Evolutionary conservation across 2,888 invertebrate genomes (phyloP).

Genomic region (Drosophila neonasuta): DNA sequence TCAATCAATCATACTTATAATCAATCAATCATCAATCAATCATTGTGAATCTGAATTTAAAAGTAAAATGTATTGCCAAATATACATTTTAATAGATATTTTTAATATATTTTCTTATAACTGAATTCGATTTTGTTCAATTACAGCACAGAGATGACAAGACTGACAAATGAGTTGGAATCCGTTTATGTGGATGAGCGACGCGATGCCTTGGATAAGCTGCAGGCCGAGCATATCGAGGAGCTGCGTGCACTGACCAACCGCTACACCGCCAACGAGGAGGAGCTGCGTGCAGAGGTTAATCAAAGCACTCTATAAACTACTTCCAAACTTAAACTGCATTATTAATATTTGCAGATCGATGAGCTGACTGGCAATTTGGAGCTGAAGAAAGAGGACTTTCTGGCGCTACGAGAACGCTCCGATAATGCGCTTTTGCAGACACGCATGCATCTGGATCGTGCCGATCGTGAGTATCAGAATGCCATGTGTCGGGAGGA

Average conservation of each 20-base stretch:
- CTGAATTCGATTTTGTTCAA: too few relatives aligned
- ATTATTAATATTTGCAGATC: slow-evolving; percentile 83
- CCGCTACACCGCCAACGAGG: slow-evolving; percentile 84
- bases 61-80: too few relatives aligned
- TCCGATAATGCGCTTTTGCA: slow-evolving; percentile 83
- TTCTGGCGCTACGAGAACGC: slow-evolving; percentile 83
- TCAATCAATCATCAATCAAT: too few relatives aligned
- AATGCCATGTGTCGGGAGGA: slow-evolving; percentile 81
- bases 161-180: slow-evolving; percentile 85
- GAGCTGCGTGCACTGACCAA: slow-evolving; percentile 84
- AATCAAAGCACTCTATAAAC: background rate
- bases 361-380: slow-evolving; percentile 86
- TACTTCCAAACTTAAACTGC: background rate
- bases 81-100: too few relatives aligned
- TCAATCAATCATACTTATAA: too few relatives aligned
- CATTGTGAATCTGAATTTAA: too few relatives aligned
- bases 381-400: slow-evolving; percentile 80
- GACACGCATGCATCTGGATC: slow-evolving; percentile 82
- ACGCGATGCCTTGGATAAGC: slow-evolving; percentile 84
- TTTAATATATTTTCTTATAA: too few relatives aligned
- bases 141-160: slow-evolving; percentile 84
- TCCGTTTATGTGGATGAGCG: slow-evolving; percentile 85
- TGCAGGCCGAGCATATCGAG: slow-evolving; percentile 84
- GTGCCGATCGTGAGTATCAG: slow-evolving; percentile 82
- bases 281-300: slow-evolving; percentile 85